Evolutionary conservation across 2,797 vertebrate species (phyloP).

Genomic region (Tapirus indicus): DNA sequence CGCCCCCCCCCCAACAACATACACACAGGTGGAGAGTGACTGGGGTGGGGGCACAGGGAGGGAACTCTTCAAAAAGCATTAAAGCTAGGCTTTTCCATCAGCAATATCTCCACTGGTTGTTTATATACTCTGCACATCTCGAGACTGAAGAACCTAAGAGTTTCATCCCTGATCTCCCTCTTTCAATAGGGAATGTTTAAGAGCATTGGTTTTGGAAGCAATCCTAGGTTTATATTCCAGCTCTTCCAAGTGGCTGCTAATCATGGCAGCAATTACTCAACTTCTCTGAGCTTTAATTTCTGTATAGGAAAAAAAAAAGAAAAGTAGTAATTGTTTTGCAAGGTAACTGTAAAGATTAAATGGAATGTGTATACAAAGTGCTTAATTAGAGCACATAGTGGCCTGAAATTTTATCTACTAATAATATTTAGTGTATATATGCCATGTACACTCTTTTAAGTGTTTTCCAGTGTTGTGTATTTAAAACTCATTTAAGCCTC

Average conservation of each 20-base stretch:
- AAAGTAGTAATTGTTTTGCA: background rate
- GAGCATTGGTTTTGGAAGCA: background rate
- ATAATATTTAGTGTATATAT: background rate
- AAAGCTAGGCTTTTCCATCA: background rate
- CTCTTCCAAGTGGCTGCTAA: background rate
- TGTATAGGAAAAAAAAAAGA: background rate
- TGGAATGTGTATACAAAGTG: background rate
- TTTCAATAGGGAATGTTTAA: accelerated
- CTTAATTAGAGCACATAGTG: background rate
- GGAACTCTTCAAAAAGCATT: background rate
- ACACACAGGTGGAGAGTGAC: no score
- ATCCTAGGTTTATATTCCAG: background rate
- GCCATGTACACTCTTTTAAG: background rate
- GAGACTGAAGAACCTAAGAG: background rate
- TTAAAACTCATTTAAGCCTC: background rate
- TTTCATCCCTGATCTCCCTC: background rate
- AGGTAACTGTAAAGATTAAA: background rate
- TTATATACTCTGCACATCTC: background rate
- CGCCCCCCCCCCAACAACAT: accelerated
- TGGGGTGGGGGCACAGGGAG: accelerated
- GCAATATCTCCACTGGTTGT: background rate
- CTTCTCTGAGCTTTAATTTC: background rate
- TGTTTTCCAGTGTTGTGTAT: background rate
- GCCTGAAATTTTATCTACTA: no score
- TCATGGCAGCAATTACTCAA: background rate